phyloP scores from a whole-genome alignment of 1,140 invertebrate species.

The Brachionus sp. region DNA sequence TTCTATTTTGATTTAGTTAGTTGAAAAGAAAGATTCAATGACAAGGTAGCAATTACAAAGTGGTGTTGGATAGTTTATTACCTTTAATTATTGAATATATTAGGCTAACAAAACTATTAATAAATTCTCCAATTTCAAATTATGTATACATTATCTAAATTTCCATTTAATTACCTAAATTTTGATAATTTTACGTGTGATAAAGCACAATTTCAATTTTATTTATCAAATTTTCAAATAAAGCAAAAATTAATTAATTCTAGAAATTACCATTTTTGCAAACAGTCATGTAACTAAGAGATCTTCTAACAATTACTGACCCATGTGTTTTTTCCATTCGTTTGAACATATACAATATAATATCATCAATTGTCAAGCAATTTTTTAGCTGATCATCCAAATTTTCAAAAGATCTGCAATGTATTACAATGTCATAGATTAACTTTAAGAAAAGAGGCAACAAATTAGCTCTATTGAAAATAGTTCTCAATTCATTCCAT shows the following conservation, averaged over 20 bases:
- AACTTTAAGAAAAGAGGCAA: slow-evolving; percentile 31
- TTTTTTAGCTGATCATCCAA: neutral
- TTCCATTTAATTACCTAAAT: too few relatives aligned
- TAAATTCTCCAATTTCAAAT: too few relatives aligned
- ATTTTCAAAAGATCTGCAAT: slow-evolving; percentile 13
- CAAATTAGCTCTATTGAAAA: slow-evolving; percentile 61
- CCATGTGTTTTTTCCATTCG: slow-evolving; percentile 52
- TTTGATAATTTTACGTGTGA: too few relatives aligned
- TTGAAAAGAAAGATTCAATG: too few relatives aligned
- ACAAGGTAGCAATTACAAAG: too few relatives aligned
- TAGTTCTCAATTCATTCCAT: slow-evolving; percentile 82
- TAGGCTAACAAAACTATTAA: too few relatives aligned
- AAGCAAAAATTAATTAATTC: neutral
- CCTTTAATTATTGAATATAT: too few relatives aligned
- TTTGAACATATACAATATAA: slow-evolving; percentile 21
- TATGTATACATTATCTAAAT: too few relatives aligned
- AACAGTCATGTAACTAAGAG: slow-evolving; percentile 69
- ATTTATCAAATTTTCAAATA: neutral
- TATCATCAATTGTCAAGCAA: neutral
- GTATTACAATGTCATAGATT: slow-evolving; percentile 19
- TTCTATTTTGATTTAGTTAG: too few relatives aligned
- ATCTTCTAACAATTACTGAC: slow-evolving; percentile 60
- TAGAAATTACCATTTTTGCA: slow-evolving; percentile 48
- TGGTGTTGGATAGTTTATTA: too few relatives aligned
- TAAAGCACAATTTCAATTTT: neutral